A percentile compares a stretch with the other conserved stretches of the same genome.
Conservation (phyloP, 2,113 vertebrate genomes). For the Macquaria ambigua region DNA sequence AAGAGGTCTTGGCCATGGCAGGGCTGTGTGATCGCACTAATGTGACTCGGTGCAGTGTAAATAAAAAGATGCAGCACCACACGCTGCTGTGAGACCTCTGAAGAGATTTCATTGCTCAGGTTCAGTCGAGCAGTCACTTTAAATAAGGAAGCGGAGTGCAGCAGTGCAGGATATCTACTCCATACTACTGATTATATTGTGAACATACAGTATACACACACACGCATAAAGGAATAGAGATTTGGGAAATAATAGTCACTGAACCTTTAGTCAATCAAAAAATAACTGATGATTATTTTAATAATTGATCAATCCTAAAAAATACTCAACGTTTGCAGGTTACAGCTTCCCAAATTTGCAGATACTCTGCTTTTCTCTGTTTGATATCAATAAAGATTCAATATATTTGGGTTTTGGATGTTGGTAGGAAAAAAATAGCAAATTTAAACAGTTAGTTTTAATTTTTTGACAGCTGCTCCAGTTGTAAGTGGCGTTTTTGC, state of each 20-base stretch:
- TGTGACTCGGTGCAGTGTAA: conserved; percentile 43
- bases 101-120: conserved; percentile 25
- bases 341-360: neutral
- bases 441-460: neutral
- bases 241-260: neutral
- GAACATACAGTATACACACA: neutral
- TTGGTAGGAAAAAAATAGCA: neutral
- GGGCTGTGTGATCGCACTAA: conserved; percentile 13
- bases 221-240: neutral
- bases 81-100: conserved; percentile 36
- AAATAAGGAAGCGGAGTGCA: neutral
- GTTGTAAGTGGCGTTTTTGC: too few relatives aligned
- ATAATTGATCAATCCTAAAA: neutral
- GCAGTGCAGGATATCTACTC: neutral
- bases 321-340: neutral
- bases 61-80: conserved; percentile 48
- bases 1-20: conserved; percentile 44
- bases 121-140: conserved; percentile 28
- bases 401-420: neutral
- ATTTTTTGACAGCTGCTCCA: too few relatives aligned
- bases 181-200: neutral
- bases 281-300: neutral
- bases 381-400: neutral
- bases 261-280: too few relatives aligned
- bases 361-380: neutral